Conservation (phyloP, 2,888 invertebrate genomes). For the Dasypolia templi region DNA sequence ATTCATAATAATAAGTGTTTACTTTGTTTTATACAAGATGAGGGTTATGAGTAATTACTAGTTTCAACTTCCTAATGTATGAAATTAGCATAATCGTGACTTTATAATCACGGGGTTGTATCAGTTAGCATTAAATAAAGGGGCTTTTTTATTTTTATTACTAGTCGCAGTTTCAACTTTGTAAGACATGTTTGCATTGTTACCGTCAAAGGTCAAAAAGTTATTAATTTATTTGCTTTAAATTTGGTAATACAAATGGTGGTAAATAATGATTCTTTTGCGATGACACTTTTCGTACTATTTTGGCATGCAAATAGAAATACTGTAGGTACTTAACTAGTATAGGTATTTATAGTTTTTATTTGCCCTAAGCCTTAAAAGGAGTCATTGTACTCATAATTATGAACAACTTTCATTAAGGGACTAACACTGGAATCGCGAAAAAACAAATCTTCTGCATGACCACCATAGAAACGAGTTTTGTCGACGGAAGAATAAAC, state of each 20-base stretch:
- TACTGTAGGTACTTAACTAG: too few species aligned
- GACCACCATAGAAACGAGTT: too few species aligned
- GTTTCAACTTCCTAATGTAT: not conserved
- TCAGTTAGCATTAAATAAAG: not conserved
- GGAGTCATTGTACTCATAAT: not conserved
- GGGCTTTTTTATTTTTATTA: not conserved
- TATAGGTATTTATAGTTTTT: too few species aligned
- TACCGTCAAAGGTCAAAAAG: not conserved
- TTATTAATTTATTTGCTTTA: too few species aligned
- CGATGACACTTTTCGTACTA: too few species aligned
- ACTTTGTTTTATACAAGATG: not conserved
- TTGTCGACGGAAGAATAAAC: too few species aligned
- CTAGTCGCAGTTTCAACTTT: too few species aligned
- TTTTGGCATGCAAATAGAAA: too few species aligned
- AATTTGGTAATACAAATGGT: too few species aligned
- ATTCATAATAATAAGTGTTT: not conserved
- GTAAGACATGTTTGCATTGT: not conserved
- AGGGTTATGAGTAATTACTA: not conserved
- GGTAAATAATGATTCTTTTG: too few species aligned
- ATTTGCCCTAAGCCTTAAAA: not conserved
- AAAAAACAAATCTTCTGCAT: not conserved
- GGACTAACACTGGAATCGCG: not conserved
- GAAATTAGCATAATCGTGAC: not conserved
- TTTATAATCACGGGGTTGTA: not conserved
- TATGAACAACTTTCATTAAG: not conserved